phyloP scores from a whole-genome alignment of 2,888 invertebrate species.

The Creontiades dilutus region DNA sequence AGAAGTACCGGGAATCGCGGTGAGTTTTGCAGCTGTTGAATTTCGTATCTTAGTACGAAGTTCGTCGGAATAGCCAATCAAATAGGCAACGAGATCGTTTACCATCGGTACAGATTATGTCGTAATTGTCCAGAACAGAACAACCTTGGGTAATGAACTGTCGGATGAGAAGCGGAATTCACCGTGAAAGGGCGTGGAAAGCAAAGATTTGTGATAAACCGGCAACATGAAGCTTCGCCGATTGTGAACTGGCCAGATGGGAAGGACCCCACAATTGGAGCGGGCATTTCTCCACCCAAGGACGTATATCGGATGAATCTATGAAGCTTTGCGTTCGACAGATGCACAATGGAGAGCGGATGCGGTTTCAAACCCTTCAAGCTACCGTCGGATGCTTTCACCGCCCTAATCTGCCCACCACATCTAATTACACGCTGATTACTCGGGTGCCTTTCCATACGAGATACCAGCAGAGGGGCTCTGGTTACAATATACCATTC shows the following conservation, averaged over 20 bases:
- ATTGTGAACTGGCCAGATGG: constrained; percentile 20
- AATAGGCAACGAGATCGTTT: no score
- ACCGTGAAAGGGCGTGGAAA: not conserved
- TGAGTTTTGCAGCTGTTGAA: no score
- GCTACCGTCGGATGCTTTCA: constrained; percentile 50
- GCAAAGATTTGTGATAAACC: not conserved
- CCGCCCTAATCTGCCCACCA: constrained; percentile 44
- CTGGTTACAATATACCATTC: constrained; percentile 57
- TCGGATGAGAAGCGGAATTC: not conserved
- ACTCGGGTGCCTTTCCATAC: constrained; percentile 52
- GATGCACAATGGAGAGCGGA: constrained; percentile 40
- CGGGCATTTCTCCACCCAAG: constrained; percentile 41
- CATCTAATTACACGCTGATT: constrained; percentile 72
- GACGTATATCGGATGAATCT: constrained; percentile 46
- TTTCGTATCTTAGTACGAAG: no score
- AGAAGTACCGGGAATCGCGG: no score
- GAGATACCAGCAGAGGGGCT: not conserved
- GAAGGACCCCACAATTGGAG: constrained; percentile 15
- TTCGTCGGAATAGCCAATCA: no score
- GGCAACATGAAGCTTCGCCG: not conserved
- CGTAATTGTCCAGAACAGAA: no score
- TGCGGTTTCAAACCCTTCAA: constrained; percentile 54
- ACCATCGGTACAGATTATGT: no score
- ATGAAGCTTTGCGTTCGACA: constrained; percentile 40
- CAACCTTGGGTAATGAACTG: not conserved